Evolutionary conservation across 2,888 invertebrate species (phyloP), one percentile per base, ranked within the genome.

Genomic region (Hetaerina titia): DNA sequence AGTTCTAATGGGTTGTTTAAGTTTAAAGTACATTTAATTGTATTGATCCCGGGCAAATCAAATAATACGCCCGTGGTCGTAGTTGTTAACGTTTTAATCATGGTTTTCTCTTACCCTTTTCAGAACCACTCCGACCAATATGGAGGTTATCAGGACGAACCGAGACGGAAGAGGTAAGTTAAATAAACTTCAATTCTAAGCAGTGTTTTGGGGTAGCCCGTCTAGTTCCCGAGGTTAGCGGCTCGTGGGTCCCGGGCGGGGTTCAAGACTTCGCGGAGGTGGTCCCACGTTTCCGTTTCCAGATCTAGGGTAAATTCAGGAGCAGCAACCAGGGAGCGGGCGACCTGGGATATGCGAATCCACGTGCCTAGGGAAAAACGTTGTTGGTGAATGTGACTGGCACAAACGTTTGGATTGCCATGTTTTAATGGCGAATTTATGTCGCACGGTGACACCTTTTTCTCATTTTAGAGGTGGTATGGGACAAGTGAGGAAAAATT

Each of bases 61-160:
- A 45, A 45, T 45, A 45, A 45, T 45, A 45, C 45, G 4, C 45
- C 45, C 45, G 45, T 96, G 96, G 96, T 96, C 96, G 96, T 96
- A 96, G 95, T 22, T 22, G n/a, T 74, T 96, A 96, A 96, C 96
- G 94, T 87, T 89, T 89, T 95, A 94, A 94, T 95, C 94, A 89
- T 69, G 58, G 56, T 87, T 64, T 17, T 94, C 58, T 89, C 58
- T 95, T 22, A 25, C 56, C 25, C 94, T 94, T 60, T 95, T 25
- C 88, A 88, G 81, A 95, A 95, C 94, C 95, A 95, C 96, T 95
- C 96, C 96, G 96, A 97, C 96, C 96, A 97, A 95, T 97, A 97
- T 96, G 96, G 96, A 95, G 96, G 96, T 69, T 97, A 97, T 95
- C 96, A 96, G 25, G 97, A 97, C 81, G 97, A 97, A 94, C 96